These are phyloP conservation scores for Montipora capitata DNA, from an alignment of 92 coral and sea anemone genomes.

Conservation along the genomic window DNA sequence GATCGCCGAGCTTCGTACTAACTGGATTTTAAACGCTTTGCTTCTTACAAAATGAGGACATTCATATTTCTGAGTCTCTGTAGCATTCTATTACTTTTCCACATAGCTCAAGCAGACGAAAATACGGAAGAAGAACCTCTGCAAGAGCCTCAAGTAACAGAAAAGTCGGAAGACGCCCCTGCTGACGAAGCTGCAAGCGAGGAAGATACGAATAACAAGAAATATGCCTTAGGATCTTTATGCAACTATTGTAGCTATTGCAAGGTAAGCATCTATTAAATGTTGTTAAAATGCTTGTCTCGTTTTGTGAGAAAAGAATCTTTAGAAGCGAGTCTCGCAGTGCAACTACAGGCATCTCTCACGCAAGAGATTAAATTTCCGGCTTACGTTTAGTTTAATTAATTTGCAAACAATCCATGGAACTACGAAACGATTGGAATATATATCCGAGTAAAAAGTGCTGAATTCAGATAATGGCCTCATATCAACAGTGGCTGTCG, in stretches of 20 bases:
- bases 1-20: not conserved
- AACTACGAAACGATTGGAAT: no score
- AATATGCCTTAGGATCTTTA: conserved; percentile 85
- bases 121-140: conserved; percentile 44
- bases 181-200: conserved; percentile 2
- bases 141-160: conserved; percentile 34
- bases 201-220: conserved; percentile 48
- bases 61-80: not conserved
- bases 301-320: not conserved
- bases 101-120: conserved; percentile 25
- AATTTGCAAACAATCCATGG: no score
- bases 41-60: conserved; percentile 18
- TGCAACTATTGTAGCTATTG: conserved; percentile 93
- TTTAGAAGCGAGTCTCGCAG: not conserved
- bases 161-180: conserved; percentile 5
- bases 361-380: not conserved
- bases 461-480: no score
- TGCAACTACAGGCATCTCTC: not conserved
- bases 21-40: not conserved
- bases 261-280: conserved; percentile 76
- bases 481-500: no score
- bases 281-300: not conserved
- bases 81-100: not conserved
- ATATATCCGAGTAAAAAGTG: no score
- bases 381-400: no score